Evolutionary conservation across 2,888 invertebrate species (phyloP).

Genomic region (Athalia rosae): DNA sequence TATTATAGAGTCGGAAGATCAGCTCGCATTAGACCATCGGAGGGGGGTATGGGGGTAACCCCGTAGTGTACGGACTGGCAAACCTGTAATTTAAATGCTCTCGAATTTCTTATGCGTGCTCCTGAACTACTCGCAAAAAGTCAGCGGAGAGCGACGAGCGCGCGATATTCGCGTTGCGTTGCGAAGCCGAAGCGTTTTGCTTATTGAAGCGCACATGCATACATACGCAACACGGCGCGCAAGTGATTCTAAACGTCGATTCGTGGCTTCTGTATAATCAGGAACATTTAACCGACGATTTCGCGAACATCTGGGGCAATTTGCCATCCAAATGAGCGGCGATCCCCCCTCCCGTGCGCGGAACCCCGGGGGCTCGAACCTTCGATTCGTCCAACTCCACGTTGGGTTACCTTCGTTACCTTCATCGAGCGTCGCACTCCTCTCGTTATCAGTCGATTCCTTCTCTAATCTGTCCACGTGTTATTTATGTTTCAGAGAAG

Average conservation of each 20-base stretch:
- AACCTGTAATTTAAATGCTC: neutral
- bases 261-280: slow-evolving; percentile 67
- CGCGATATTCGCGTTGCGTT: neutral
- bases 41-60: too few relatives aligned
- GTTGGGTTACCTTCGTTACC: neutral
- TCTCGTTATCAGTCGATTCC: too few relatives aligned
- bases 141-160: neutral
- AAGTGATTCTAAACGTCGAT: slow-evolving; percentile 46
- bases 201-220: slow-evolving; percentile 12
- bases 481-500: slow-evolving; percentile 85
- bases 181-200: neutral
- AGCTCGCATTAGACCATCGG: too few relatives aligned
- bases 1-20: too few relatives aligned
- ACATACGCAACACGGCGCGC: slow-evolving; percentile 22
- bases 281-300: slow-evolving; percentile 67
- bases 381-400: neutral
- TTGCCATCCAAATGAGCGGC: slow-evolving; percentile 68
- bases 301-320: slow-evolving; percentile 70
- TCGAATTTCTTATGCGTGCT: neutral
- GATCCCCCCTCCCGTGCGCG: slow-evolving; percentile 3
- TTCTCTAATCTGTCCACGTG: slow-evolving; percentile 53
- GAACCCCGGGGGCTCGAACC: neutral
- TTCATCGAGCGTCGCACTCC: neutral
- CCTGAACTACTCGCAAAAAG: neutral
- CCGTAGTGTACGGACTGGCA: too few relatives aligned